Evolutionary conservation across 2,113 vertebrate species (phyloP).

Genomic region (Laticauda colubrina): DNA sequence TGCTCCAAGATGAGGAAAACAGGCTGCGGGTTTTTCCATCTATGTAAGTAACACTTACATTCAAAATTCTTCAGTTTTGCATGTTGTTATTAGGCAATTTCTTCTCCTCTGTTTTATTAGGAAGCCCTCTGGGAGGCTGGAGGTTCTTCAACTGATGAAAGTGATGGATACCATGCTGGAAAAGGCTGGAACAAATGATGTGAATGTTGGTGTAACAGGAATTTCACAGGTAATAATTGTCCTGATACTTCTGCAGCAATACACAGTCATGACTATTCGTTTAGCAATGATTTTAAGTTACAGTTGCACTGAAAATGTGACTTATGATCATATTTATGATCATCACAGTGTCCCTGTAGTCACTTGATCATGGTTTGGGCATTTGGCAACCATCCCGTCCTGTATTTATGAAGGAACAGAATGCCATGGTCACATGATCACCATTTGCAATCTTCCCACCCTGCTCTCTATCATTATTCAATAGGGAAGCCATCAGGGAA

Average conservation of each 20-base stretch:
- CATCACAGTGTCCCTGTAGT: background rate
- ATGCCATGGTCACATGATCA: background rate
- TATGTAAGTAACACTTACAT: slow-evolving; percentile 72
- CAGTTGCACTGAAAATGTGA: background rate
- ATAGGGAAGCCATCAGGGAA: background rate
- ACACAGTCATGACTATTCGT: background rate
- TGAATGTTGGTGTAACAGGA: slow-evolving; percentile 67
- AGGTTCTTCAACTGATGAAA: slow-evolving; percentile 78
- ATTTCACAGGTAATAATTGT: slow-evolving; percentile 74
- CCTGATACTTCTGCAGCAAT: background rate
- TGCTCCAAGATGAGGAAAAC: slow-evolving; percentile 81
- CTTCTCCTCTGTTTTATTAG: slow-evolving; percentile 59
- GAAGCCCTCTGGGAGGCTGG: slow-evolving; percentile 81
- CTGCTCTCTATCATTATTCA: background rate
- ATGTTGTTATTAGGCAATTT: background rate
- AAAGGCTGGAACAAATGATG: slow-evolving; percentile 75
- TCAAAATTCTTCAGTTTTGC: background rate
- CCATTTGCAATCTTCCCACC: background rate
- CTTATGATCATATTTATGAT: background rate
- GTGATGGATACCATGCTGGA: slow-evolving; percentile 87
- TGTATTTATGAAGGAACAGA: background rate
- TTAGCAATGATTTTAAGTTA: background rate
- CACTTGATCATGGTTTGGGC: background rate
- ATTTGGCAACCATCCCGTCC: background rate
- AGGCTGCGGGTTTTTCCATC: slow-evolving; percentile 81